A percentile compares a stretch with the other conserved stretches of the same genome.
Conservation (phyloP, 1,140 invertebrate species). For the Stenopsyche tienmushanensis region DNA sequence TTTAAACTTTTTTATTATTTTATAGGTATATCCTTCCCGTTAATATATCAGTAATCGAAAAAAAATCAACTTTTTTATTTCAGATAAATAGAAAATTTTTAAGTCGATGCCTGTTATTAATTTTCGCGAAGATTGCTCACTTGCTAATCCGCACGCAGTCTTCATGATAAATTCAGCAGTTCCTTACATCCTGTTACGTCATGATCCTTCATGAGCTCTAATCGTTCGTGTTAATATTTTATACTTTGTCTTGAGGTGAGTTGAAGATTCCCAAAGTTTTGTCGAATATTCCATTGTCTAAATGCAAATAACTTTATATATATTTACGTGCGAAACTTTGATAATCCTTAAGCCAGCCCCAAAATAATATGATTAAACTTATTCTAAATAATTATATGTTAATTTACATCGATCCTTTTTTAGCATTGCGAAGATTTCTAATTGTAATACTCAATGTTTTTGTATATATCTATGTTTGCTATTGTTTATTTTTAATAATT, state of each 20-base stretch:
- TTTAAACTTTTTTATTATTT: no score
- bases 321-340: not conserved
- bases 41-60: no score
- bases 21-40: no score
- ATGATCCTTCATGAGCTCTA: constrained; percentile 29
- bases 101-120: constrained; percentile 25
- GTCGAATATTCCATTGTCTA: not conserved
- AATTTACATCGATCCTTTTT: no score
- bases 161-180: constrained; percentile 26
- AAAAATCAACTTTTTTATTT: no score
- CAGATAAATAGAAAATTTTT: no score
- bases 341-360: not conserved
- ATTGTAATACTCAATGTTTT: no score
- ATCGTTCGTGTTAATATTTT: constrained; percentile 26
- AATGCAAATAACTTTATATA: not conserved
- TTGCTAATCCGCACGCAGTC: constrained; percentile 26
- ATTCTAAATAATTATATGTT: not conserved
- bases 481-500: no score
- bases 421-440: no score
- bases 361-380: not conserved
- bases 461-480: no score
- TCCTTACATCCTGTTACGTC: constrained; percentile 25
- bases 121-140: constrained; percentile 28
- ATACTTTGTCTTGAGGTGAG: constrained; percentile 17
- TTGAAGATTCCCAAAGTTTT: not conserved